Evolutionary conservation across 2,888 invertebrate species (phyloP).

Genomic region (Spodoptera picta): DNA sequence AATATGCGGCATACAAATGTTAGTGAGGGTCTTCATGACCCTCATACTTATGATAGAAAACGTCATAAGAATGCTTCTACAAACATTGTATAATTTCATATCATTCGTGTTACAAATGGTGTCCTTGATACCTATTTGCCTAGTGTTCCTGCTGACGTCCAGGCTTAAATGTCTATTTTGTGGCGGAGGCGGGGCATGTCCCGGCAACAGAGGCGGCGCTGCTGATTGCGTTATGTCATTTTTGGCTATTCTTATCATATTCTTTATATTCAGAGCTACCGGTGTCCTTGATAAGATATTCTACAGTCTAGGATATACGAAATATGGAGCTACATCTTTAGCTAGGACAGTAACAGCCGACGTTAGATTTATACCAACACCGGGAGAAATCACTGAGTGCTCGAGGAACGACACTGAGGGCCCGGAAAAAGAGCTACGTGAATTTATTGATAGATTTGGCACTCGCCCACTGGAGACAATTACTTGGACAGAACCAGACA

Average conservation of each 20-base stretch:
- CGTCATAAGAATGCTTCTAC: constrained; percentile 76
- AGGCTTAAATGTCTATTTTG: constrained; percentile 78
- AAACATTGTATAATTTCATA: constrained; percentile 79
- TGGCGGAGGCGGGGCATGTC: constrained; percentile 77
- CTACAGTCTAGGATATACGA: constrained; percentile 75
- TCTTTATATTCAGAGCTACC: constrained; percentile 76
- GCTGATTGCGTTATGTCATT: constrained; percentile 79
- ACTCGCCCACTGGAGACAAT: neutral
- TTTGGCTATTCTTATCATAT: constrained; percentile 71
- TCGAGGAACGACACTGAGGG: constrained; percentile 68
- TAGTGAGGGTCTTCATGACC: constrained; percentile 81
- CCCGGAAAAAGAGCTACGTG: constrained; percentile 23
- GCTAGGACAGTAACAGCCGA: neutral
- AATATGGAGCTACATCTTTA: constrained; percentile 54
- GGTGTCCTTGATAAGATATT: constrained; percentile 78
- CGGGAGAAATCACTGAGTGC: constrained; percentile 74
- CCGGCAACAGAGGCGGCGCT: constrained; percentile 72
- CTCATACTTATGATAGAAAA: constrained; percentile 80
- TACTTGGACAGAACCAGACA: neutral
- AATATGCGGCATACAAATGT: constrained; percentile 80
- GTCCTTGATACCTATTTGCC: constrained; percentile 79
- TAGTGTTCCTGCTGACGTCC: constrained; percentile 75
- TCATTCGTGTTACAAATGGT: constrained; percentile 78
- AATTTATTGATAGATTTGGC: neutral
- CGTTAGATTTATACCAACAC: constrained; percentile 68